Evolutionary conservation across 2,888 invertebrate genomes (phyloP), one percentile per base, ranked within the genome.

Genomic region (Orthosia incerta): DNA sequence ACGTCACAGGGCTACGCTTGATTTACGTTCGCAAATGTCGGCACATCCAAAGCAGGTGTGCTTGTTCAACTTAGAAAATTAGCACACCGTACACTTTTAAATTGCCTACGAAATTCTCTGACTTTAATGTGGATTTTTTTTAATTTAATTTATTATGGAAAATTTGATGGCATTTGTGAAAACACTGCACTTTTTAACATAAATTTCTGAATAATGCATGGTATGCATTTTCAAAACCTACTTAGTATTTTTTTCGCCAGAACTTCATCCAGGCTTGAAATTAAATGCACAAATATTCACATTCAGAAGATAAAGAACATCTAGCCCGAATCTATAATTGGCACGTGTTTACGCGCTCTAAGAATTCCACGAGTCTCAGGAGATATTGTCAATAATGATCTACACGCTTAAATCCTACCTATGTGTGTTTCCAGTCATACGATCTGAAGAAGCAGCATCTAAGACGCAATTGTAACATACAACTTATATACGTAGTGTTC

Each of bases 21-120:
- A 91, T 92, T 91, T 91, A 92, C 80, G 73, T 50, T 72, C 68
- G 46, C 73, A 80, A 85, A 83, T 88, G 80, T 77, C 70, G 83
- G 80, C 76, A 86, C 80, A 80, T 75, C 86, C 56, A 74, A 80
- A 86, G 84, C 91, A 91, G 89, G 91, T 88, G 88, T 79, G 82
- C 77, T 60, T 68, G 80, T 80, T 75, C 74, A 74, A 82, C 83
- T 85, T 79, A 84, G 61, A 75, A 67, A 74, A 86, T 88, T 88
- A 86, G 80, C 80, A 84, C 78, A 80, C 82, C 81, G 80, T 79
- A 79, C 61, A 79, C 71, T 85, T 88, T 86, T 84, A 83, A 71
- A 80, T 79, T 74, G 66, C 74, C 62, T 71, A 18, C 71, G n/a
- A 63, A 71, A 71, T 68, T 63, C 39, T 45, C 53, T n/a, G 63